A percentile compares a stretch with the other conserved stretches of the same genome.
phyloP scores from a whole-genome alignment of 2,888 invertebrate species.

The Polydesmus complanatus region DNA sequence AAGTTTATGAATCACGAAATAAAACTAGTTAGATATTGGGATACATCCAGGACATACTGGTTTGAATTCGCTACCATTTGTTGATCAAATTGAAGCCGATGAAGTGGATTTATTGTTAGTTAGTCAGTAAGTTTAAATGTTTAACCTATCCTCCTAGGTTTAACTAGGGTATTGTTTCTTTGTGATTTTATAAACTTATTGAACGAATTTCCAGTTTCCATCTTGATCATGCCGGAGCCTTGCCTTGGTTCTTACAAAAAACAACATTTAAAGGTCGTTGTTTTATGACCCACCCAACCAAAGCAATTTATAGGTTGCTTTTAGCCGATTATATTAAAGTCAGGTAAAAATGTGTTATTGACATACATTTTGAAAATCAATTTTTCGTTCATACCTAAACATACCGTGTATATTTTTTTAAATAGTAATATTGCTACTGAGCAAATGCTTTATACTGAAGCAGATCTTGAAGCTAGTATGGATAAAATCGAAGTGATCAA shows the following conservation, averaged over 20 bases:
- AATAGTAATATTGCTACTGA: constrained; percentile 87
- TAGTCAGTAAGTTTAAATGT: constrained; percentile 57
- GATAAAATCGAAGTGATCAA: constrained; percentile 97
- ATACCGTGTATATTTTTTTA: too few species aligned
- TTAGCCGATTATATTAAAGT: constrained; percentile 99
- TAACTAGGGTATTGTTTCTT: neutral
- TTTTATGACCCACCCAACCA: constrained; percentile 99
- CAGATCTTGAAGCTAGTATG: constrained; percentile 94
- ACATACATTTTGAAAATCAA: too few species aligned
- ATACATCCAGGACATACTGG: constrained; percentile 96
- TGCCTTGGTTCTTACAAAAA: constrained; percentile 95
- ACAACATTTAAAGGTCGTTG: constrained; percentile 94
- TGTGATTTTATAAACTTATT: constrained; percentile 11
- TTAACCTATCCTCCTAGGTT: neutral
- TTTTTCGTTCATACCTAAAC: too few species aligned
- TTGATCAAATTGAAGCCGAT: constrained; percentile 93
- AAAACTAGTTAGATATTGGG: constrained; percentile 72
- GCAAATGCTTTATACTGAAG: constrained; percentile 93
- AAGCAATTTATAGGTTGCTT: constrained; percentile 97
- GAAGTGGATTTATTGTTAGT: constrained; percentile 89
- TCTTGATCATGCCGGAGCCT: constrained; percentile 91
- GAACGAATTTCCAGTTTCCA: constrained; percentile 82
- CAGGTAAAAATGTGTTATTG: constrained; percentile 43
- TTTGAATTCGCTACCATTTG: constrained; percentile 94
- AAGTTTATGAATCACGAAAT: neutral